phyloP scores from a whole-genome alignment of 2,888 invertebrate species.

The Sceliomorpha sp. region DNA sequence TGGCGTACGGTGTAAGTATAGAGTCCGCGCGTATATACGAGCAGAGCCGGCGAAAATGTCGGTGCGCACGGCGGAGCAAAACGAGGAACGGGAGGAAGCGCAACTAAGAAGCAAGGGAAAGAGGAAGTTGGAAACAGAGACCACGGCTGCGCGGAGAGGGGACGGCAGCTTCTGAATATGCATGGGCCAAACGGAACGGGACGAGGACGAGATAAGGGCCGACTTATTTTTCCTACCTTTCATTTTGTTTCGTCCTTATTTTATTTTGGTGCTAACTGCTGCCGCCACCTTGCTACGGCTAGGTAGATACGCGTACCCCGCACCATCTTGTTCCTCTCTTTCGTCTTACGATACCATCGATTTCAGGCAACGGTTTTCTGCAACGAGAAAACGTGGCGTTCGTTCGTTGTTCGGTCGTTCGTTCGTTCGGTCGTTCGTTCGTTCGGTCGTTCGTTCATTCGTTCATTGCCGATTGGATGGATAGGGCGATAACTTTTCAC shows the following conservation, averaged over 20 bases:
- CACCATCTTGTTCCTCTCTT: slow-evolving; percentile 45
- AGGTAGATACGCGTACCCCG: slow-evolving; percentile 60
- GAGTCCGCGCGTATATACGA: slow-evolving; percentile 65
- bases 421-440: too few relatives aligned
- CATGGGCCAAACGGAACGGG: slow-evolving; percentile 76
- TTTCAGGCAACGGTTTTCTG: slow-evolving; percentile 46
- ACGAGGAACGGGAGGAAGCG: slow-evolving; percentile 48
- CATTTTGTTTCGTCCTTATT: slow-evolving; percentile 75
- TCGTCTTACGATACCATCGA: slow-evolving; percentile 48
- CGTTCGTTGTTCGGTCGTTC: too few relatives aligned
- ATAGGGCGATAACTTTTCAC: too few relatives aligned
- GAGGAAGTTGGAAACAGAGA: slow-evolving; percentile 58
- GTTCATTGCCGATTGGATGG: too few relatives aligned
- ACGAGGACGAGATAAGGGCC: slow-evolving; percentile 77
- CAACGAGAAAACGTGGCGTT: too few relatives aligned
- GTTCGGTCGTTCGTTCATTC: too few relatives aligned
- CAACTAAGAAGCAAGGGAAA: slow-evolving; percentile 55
- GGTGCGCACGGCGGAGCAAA: slow-evolving; percentile 47
- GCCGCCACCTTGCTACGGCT: slow-evolving; percentile 60
- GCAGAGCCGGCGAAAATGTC: slow-evolving; percentile 60
- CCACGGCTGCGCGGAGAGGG: slow-evolving; percentile 50
- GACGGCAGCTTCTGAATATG: slow-evolving; percentile 75
- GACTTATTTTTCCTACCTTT: slow-evolving; percentile 78
- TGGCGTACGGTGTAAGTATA: slow-evolving; percentile 76
- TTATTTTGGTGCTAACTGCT: slow-evolving; percentile 77